Percentiles rank a stretch among this genome's conserved stretches.
These are phyloP conservation scores for Drosophila robusta DNA, from an alignment of 2,888 invertebrate genomes.

Conservation along the genomic window DNA sequence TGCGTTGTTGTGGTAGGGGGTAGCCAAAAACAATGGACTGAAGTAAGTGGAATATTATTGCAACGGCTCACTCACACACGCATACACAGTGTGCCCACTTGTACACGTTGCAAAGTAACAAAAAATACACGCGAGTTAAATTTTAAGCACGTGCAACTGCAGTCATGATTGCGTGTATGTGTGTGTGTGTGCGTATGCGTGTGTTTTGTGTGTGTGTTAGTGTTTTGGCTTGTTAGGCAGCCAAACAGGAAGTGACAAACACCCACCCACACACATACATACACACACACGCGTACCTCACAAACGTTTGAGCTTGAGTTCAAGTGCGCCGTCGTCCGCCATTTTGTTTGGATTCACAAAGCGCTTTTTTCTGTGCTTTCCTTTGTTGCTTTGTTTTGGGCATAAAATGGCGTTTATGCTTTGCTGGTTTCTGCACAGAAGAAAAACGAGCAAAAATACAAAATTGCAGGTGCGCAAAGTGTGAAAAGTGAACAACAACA, in stretches of 20 bases:
- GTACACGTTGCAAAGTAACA: constrained; percentile 23
- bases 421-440: constrained; percentile 32
- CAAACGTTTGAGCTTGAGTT: constrained; percentile 41
- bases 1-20: not conserved
- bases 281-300: constrained; percentile 10
- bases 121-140: constrained; percentile 58
- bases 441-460: constrained; percentile 19
- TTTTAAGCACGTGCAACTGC: constrained; percentile 53
- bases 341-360: constrained; percentile 53
- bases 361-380: constrained; percentile 23
- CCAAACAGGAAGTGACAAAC: constrained; percentile 62
- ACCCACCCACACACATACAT: constrained; percentile 14
- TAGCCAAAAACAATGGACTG: constrained; percentile 24
- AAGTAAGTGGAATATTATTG: constrained; percentile 54
- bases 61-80: constrained; percentile 52
- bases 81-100: constrained; percentile 18
- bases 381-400: constrained; percentile 50
- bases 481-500: constrained; percentile 31
- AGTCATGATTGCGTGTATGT: constrained; percentile 12
- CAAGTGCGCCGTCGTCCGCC: constrained; percentile 57
- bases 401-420: constrained; percentile 58
- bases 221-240: constrained; percentile 57
- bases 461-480: constrained; percentile 30
- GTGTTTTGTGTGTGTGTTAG: constrained; percentile 11
- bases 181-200: not conserved